phyloP scores from a whole-genome alignment of 2,113 vertebrate species.

The Agapornis roseicollis region DNA sequence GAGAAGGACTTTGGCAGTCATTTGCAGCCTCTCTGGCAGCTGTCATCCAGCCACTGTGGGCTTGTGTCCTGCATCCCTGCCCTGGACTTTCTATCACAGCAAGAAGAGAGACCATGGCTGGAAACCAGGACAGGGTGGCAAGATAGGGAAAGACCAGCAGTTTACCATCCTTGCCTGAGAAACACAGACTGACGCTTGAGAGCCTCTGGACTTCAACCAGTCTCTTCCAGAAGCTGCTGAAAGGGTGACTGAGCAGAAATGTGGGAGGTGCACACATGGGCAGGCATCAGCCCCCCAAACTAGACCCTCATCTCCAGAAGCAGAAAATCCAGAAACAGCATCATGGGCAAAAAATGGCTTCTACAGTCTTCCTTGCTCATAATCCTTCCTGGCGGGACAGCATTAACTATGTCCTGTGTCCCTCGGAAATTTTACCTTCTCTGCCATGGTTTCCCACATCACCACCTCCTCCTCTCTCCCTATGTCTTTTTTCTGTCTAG shows the following conservation, averaged over 20 bases:
- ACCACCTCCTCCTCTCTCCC: not conserved
- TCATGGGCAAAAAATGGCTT: accelerated
- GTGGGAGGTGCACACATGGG: accelerated
- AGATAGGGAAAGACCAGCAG: not conserved
- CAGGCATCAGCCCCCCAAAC: not conserved
- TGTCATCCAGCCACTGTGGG: accelerated
- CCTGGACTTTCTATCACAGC: not conserved
- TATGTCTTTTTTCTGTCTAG: not conserved
- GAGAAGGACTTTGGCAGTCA: not conserved
- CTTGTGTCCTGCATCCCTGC: not conserved
- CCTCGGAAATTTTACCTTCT: not conserved
- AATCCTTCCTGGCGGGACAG: not conserved
- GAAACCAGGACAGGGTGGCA: not conserved
- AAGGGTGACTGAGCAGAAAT: not conserved
- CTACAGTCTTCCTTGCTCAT: not conserved
- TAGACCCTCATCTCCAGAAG: not conserved
- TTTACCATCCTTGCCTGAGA: not conserved
- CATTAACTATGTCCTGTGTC: not conserved
- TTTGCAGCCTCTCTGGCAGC: not conserved
- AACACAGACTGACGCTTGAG: not conserved
- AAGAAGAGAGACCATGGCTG: not conserved
- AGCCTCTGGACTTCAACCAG: not conserved
- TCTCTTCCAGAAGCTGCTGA: not conserved
- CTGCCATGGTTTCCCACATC: not conserved
- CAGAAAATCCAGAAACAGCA: not conserved